Base-by-base conservation (phyloP, 2,113 vertebrate species). In the Girardinichthys multiradiatus region DNA sequence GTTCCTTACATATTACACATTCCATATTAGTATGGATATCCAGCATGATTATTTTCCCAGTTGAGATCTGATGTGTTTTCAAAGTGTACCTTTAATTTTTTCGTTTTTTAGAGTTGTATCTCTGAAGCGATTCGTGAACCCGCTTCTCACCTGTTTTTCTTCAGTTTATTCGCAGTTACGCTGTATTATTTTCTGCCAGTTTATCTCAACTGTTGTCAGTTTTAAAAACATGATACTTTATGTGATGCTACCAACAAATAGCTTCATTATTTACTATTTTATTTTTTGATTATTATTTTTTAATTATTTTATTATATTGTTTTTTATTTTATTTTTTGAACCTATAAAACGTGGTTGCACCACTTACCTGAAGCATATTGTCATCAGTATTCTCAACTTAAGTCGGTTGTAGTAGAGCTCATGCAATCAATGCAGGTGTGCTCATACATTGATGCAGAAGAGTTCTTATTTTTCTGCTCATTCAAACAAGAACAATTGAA, bases 401-500 rank as follows among this genome's bases (percentile, higher is more conserved):
- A 26, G 7, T 60, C 29, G 4, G 17, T 30, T 30, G 8, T 30
- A 30, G 15, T 30, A 2, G 9, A 19, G 15, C 58, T 14, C 48
- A 2, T 10, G 19, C 48, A 2, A 7, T 26, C 33, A 63, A 15
- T 15, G n/a, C 4, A n/a, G 6, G 10, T 63, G 21, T 63, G 61
- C 61, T 35, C 24, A 13, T 35, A 51, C 8, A 9, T 51, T 2
- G 21, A 51, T 63, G 31, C 26, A 37, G 29, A 4, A 57, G 14
- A 29, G 3, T 0, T 7, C 66, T 57, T 14, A 7, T 10, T 0
- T 9, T 9, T 45, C 51, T 61, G 1, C 27, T 59, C 15, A 59
- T 51, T 4, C 61, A 48, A 11, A 12, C 21, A 57, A 42, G 12
- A 76, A 17, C 51, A 58, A 48, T 14, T 62, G 21, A 81, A 63